Evolutionary conservation across 2,113 vertebrate genomes (phyloP), one percentile per base, ranked within the genome.

Genomic region (Apus apus): DNA sequence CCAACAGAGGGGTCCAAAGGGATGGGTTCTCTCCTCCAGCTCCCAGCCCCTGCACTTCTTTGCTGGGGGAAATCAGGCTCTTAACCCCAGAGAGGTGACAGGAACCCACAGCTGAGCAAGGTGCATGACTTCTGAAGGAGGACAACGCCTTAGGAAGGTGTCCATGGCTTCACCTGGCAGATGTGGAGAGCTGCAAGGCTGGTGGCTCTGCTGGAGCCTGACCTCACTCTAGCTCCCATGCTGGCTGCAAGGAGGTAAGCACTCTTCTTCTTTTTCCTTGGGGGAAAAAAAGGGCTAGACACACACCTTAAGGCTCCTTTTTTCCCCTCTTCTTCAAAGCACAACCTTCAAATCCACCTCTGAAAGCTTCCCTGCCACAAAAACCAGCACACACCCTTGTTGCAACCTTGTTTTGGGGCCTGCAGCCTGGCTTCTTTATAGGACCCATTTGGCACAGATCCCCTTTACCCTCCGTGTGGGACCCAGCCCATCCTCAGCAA

Each of bases 101-200:
- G 0, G 8, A 72, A 27, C 12, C 2, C 50, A 6, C 10, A 2
- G 22, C 2, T 20, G 32, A 68, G 90, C 5, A 8, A 72, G 25
- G 29, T 3, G 21, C 9, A 8, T 9, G 10, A 6, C 29, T 85
- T 32, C 10, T 9, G 71, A 86, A 80, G 9, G 40, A 67, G 51
- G 56, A 61, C 0, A 15, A 61, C 2, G 4, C 71, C 71, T 56
- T 4, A 71, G 71, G 72, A 68, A 85, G 70, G 60, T 0, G 1
- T 20, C 50, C 18, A 12, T 51, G 61, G 71, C 67, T 68, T 64
- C 22, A 4, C 60, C 16, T 64, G 7, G 68, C 16, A 57, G 75
- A 3, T 1, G 9, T 0, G 8, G 62, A 32, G 53, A 46, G 58
- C 45, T 72, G 90, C 62, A 62, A 30, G 14, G 13, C 22, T 3